Percentiles rank a stretch among this genome's conserved stretches.
Evolutionary conservation across 2,113 vertebrate genomes (phyloP).

Genomic region (Albula goreensis): DNA sequence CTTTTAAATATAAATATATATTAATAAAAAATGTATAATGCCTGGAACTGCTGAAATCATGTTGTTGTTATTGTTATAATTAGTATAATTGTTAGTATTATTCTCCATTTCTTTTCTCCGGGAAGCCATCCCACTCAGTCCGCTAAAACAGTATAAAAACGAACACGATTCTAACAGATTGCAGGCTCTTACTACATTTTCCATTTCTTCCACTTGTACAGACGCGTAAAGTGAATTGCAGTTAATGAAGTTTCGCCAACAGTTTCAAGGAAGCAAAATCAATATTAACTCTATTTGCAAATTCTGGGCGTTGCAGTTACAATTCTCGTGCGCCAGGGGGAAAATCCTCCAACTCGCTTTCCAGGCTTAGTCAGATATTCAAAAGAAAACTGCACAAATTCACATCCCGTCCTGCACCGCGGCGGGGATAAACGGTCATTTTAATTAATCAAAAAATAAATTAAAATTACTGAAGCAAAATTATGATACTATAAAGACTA

Average conservation of each 20-base stretch:
- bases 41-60: neutral
- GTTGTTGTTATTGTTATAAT: no score
- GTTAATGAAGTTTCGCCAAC: no score
- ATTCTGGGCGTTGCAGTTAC: conserved; percentile 3
- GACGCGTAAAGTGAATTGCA: no score
- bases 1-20: conserved; percentile 31
- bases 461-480: conserved; percentile 56
- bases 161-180: no score
- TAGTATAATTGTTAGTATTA: no score
- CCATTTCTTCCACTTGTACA: no score
- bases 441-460: conserved; percentile 63
- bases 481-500: conserved; percentile 25
- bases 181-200: no score
- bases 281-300: neutral
- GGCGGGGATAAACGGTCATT: conserved; percentile 52
- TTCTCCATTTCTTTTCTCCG: no score
- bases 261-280: no score
- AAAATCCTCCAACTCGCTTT: conserved; percentile 25
- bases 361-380: conserved; percentile 46
- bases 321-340: conserved; percentile 33
- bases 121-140: no score
- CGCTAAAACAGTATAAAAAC: no score
- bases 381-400: conserved; percentile 56
- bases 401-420: conserved; percentile 63
- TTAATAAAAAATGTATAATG: conserved; percentile 21